Base-by-base conservation (phyloP, 2,113 vertebrate genomes). In the Maccullochella peelii region DNA sequence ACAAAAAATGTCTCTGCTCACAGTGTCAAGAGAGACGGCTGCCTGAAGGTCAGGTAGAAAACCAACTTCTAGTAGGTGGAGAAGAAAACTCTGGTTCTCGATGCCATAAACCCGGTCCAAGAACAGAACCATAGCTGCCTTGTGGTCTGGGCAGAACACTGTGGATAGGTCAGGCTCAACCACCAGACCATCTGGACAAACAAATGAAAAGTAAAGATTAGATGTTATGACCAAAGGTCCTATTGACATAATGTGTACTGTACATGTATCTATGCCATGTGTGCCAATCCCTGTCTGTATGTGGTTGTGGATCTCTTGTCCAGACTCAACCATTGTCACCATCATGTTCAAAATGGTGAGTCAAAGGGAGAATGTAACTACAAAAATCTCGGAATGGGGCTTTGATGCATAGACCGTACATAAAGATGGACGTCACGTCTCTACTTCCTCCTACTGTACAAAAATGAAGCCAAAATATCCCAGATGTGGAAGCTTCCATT, bases 121-220 rank as follows among this genome's bases (percentile, higher is more conserved):
- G 95, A 99, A 99, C 83, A 99, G 96, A 92, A 99, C 97, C 97
- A 99, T 98, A 85, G 98, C 97, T 90, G 98, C 97, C 93, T 99
- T 99, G 96, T 99, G 98, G 95, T 99, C 97, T 69, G 98, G 98
- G 93, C 97, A 99, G 95, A 99, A 99, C 75, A 97, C 96, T 25
- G 95, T 97, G 72, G 97, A 97, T 93, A 98, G 96, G 92, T 99
- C 96, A 78, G 97, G 97, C 93, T 99, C 98, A 84, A 96, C 94
- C 92, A 97, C 92, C 72, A 93, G 93, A 88, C 97, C 97, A 94
- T 97, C 98, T 99, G 94, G 80, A 95, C 93, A 38, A 63, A 73
- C 0, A 82, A 52, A 63, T 21, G 1, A 59, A 81, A 63, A 27
- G 1, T 23, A 40, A 54, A 59, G 3, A 76, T 73, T n/a, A 55